These are phyloP conservation scores for Psilanteris sp. DNA, from an alignment of 1,140 invertebrate species.

Conservation along the genomic window DNA sequence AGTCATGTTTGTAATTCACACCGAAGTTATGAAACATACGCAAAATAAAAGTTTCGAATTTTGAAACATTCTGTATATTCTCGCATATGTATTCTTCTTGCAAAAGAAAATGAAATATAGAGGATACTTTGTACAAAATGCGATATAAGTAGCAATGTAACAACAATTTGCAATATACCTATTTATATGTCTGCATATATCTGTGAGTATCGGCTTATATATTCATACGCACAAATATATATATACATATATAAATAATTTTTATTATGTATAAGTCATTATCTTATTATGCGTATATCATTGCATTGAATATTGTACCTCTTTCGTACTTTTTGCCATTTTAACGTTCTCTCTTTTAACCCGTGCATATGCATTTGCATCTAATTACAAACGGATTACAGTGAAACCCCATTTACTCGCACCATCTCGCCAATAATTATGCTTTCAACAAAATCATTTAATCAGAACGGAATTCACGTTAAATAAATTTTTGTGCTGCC, in stretches of 20 bases:
- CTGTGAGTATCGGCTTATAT: too few relatives aligned
- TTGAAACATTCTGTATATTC: slow-evolving; percentile 54
- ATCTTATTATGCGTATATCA: slow-evolving; percentile 66
- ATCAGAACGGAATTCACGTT: too few relatives aligned
- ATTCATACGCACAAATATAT: too few relatives aligned
- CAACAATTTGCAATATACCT: slow-evolving; percentile 77
- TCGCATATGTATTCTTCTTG: slow-evolving; percentile 68
- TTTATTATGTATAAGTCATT: slow-evolving; percentile 71
- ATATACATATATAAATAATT: slow-evolving; percentile 62
- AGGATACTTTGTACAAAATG: slow-evolving; percentile 79
- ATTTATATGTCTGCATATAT: slow-evolving; percentile 62
- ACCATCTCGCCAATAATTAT: too few relatives aligned
- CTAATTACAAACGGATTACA: not conserved
- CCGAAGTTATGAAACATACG: slow-evolving; percentile 3
- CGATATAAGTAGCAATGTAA: slow-evolving; percentile 79
- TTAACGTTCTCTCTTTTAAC: slow-evolving; percentile 45
- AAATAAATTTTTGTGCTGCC: slow-evolving; percentile 24
- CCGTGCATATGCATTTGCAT: not conserved
- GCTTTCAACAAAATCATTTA: too few relatives aligned
- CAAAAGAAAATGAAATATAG: slow-evolving; percentile 74
- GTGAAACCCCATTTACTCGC: not conserved
- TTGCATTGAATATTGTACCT: slow-evolving; percentile 57
- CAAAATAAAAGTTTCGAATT: slow-evolving; percentile 34
- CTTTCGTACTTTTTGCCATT: slow-evolving; percentile 48
- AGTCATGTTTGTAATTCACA: slow-evolving; percentile 22